Conservation (phyloP, 2,113 vertebrate species). For the Perca flavescens region DNA sequence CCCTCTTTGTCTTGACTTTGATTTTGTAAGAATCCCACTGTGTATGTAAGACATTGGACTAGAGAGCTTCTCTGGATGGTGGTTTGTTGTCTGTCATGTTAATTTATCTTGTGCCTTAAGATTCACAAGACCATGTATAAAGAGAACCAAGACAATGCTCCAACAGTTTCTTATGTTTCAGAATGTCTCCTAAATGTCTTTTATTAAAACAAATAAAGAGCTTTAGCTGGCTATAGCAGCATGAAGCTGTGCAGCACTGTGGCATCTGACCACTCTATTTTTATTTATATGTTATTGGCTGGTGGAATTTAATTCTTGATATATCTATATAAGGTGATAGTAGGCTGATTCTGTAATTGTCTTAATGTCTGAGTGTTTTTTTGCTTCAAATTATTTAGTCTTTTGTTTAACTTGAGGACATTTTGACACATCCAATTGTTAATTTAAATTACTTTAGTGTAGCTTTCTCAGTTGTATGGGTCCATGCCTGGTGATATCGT, state of each 20-base stretch:
- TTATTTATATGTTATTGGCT: too few species aligned
- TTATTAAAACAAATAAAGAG: slow-evolving; percentile 77
- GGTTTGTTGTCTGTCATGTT: slow-evolving; percentile 68
- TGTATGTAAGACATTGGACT: slow-evolving; percentile 4
- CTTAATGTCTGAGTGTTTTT: neutral
- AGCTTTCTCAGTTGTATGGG: too few species aligned
- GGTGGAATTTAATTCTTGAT: too few species aligned
- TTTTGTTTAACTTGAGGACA: neutral
- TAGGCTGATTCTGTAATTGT: too few species aligned
- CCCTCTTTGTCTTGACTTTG: slow-evolving; percentile 2
- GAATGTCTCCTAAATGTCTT: slow-evolving; percentile 65
- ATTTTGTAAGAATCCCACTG: slow-evolving; percentile 2
- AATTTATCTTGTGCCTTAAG: slow-evolving; percentile 91
- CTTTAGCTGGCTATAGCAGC: slow-evolving; percentile 60
- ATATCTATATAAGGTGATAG: too few species aligned
- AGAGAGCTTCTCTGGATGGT: slow-evolving; percentile 19
- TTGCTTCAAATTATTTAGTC: neutral
- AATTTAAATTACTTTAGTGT: too few species aligned
- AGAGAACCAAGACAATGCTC: neutral
- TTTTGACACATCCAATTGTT: neutral
- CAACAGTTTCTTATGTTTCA: slow-evolving; percentile 17
- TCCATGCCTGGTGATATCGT: neutral
- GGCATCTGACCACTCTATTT: neutral
- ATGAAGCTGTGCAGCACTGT: slow-evolving; percentile 29
- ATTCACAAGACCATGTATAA: slow-evolving; percentile 27